Evolutionary conservation across 2,888 invertebrate species (phyloP).

Genomic region (Byasa hedistus): DNA sequence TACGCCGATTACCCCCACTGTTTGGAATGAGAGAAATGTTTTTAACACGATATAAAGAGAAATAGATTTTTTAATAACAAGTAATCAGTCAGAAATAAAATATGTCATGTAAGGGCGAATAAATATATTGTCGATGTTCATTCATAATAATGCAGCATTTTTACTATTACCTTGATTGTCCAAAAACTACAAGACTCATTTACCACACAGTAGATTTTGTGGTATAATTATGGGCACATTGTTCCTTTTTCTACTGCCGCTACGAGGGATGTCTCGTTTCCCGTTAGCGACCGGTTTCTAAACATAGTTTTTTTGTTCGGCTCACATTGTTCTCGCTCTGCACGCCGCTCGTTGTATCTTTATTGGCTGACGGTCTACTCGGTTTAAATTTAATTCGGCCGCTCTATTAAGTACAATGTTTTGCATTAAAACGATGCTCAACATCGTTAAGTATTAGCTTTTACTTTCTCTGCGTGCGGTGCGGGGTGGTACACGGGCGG

Average conservation of each 20-base stretch:
- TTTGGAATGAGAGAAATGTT: constrained; percentile 1
- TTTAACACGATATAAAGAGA: constrained; percentile 1
- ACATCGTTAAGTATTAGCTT: constrained; percentile 38
- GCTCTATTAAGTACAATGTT: background rate
- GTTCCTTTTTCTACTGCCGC: constrained; percentile 57
- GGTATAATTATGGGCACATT: constrained; percentile 65
- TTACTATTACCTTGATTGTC: background rate
- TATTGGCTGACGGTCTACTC: background rate
- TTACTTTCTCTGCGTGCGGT: constrained; percentile 53
- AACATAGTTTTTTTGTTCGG: constrained; percentile 44
- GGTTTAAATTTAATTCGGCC: background rate
- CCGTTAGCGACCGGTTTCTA: constrained; percentile 51
- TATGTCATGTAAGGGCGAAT: background rate
- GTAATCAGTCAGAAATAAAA: background rate
- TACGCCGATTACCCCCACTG: constrained; percentile 20
- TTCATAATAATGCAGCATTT: background rate
- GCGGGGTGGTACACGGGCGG: background rate
- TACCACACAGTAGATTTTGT: constrained; percentile 41
- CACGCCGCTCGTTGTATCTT: background rate
- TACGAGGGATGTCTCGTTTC: constrained; percentile 51
- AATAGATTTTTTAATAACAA: background rate
- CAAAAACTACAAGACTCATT: background rate
- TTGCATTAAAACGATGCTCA: constrained; percentile 4
- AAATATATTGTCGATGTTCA: too few species aligned
- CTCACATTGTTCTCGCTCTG: constrained; percentile 38